These are phyloP conservation scores for Dallia pectoralis DNA, from an alignment of 2,797 vertebrate species.

Conservation along the genomic window DNA sequence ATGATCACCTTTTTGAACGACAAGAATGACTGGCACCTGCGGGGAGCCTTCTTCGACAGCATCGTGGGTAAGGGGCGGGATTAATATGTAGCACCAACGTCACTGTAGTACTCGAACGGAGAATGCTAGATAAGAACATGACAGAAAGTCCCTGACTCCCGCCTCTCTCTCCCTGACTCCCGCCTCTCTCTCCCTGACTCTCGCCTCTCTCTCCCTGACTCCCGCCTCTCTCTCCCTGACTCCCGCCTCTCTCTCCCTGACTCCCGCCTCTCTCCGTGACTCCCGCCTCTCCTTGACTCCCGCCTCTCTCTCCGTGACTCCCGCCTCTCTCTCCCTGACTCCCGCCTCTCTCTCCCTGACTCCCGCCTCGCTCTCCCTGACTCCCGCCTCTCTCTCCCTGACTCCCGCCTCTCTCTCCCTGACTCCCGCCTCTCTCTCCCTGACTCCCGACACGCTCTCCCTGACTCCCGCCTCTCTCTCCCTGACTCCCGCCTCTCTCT, in stretches of 20 bases:
- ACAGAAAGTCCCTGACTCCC: background rate
- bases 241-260: background rate
- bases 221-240: too few relatives aligned
- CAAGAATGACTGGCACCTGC: slow-evolving; percentile 98
- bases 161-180: too few relatives aligned
- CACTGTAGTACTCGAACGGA: background rate
- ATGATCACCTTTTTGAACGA: slow-evolving; percentile 99
- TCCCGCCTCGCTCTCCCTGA: too few relatives aligned
- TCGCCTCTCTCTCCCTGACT: too few relatives aligned
- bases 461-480: too few relatives aligned
- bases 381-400: too few relatives aligned
- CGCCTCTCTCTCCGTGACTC: too few relatives aligned
- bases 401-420: background rate
- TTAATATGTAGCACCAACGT: background rate
- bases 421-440: background rate
- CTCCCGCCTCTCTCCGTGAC: background rate
- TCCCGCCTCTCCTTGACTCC: too few relatives aligned
- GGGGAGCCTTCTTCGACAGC: slow-evolving; percentile 97
- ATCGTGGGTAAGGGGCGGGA: slow-evolving; percentile 84
- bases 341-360: too few relatives aligned
- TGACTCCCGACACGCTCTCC: background rate
- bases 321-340: too few relatives aligned
- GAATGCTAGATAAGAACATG: background rate
- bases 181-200: too few relatives aligned
- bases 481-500: too few relatives aligned